Percentiles rank a stretch among this genome's conserved stretches.
Conservation (phyloP, 1,140 invertebrate genomes). For the Macrobrachium rosenbergii region DNA sequence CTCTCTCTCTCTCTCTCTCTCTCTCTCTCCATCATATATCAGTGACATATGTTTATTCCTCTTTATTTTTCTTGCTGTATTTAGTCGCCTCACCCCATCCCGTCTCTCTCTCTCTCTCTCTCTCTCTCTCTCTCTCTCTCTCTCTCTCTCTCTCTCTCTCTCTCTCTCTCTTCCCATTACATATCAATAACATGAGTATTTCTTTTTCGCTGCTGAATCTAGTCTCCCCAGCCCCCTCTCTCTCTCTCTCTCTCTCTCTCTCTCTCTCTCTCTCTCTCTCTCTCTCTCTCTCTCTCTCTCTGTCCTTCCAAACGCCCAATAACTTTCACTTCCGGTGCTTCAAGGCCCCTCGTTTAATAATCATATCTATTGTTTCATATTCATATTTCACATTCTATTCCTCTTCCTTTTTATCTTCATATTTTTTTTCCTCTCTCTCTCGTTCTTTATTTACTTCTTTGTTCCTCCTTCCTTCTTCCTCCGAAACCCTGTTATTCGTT, state of each 20-base stretch:
- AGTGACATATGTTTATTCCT: no score
- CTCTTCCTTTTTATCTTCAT: background rate
- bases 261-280: background rate
- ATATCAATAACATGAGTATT: background rate
- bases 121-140: no score
- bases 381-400: background rate
- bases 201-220: background rate
- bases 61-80: no score
- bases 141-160: background rate
- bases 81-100: no score
- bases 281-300: background rate
- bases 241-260: background rate
- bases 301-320: background rate
- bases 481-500: background rate
- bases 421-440: background rate
- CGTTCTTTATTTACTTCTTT: background rate
- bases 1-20: background rate
- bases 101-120: no score
- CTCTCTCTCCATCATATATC: background rate
- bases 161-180: background rate
- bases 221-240: background rate
- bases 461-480: background rate
- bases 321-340: background rate
- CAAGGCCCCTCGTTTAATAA: background rate
- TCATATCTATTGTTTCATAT: background rate